Percentiles rank a stretch among this genome's conserved stretches.
phyloP scores from a whole-genome alignment of 2,113 vertebrate species.

The Suncus etruscus region DNA sequence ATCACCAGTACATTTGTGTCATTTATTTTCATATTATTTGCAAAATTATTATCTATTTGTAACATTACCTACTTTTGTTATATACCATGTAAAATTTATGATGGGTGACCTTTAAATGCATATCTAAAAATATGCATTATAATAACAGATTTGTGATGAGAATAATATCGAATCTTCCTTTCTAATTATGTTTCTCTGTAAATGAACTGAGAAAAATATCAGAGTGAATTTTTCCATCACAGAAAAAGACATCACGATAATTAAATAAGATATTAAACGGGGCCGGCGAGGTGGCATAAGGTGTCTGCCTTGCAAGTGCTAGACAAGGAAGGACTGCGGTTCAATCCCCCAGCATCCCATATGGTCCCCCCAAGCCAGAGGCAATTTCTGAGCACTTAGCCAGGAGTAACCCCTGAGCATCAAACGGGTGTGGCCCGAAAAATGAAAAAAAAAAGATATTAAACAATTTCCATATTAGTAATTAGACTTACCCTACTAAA shows the following conservation, averaged over 20 bases:
- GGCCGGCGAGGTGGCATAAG: too few relatives aligned
- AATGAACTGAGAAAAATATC: slow-evolving; percentile 48
- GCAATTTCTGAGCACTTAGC: too few relatives aligned
- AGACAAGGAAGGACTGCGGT: too few relatives aligned
- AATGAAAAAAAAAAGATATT: too few relatives aligned
- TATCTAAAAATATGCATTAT: slow-evolving; percentile 67
- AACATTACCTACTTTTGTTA: slow-evolving; percentile 74
- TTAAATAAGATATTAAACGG: not conserved
- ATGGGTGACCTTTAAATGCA: slow-evolving; percentile 73
- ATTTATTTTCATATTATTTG: slow-evolving; percentile 76
- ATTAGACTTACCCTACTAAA: slow-evolving; percentile 41
- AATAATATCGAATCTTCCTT: slow-evolving; percentile 65
- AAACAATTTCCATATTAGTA: slow-evolving; percentile 3
- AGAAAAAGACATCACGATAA: slow-evolving; percentile 15
- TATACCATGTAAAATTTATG: slow-evolving; percentile 83
- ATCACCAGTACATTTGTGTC: slow-evolving; percentile 66
- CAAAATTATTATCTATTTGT: slow-evolving; percentile 75
- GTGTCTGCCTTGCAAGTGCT: too few relatives aligned
- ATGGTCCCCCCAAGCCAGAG: too few relatives aligned
- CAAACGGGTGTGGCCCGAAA: too few relatives aligned
- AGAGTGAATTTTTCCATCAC: slow-evolving; percentile 34
- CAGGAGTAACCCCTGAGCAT: too few relatives aligned
- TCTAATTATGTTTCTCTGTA: slow-evolving; percentile 77
- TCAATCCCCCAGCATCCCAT: too few relatives aligned
- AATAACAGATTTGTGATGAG: slow-evolving; percentile 74